These are phyloP conservation scores for Zaprionus africanus DNA, from an alignment of 1,140 invertebrate genomes.

Conservation along the genomic window DNA sequence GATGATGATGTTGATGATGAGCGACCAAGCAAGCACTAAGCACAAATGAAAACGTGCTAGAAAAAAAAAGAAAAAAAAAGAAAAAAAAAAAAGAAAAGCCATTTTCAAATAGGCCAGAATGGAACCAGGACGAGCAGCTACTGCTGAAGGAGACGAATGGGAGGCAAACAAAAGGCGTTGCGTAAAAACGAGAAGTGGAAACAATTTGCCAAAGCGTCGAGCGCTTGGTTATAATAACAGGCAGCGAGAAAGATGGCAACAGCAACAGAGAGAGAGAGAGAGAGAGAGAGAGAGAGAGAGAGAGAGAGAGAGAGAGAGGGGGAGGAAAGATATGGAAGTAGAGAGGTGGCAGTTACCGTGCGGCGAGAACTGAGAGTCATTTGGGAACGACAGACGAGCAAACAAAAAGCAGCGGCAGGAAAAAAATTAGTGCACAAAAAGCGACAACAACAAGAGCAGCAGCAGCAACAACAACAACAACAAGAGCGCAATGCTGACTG, in stretches of 20 bases:
- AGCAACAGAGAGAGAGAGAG: background rate
- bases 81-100: conserved; percentile 15
- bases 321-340: background rate
- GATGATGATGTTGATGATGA: conserved; percentile 19
- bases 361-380: conserved; percentile 31
- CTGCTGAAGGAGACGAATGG: background rate
- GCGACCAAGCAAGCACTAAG: conserved; percentile 19
- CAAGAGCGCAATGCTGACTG: conserved; percentile 43
- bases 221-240: conserved; percentile 79
- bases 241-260: background rate
- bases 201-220: conserved; percentile 76
- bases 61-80: background rate
- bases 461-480: conserved; percentile 41
- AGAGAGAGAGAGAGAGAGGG: background rate
- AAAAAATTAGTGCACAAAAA: conserved; percentile 77
- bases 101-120: conserved; percentile 33
- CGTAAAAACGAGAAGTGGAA: conserved; percentile 66
- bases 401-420: conserved; percentile 66
- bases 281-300: background rate
- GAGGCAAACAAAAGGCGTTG: conserved; percentile 55
- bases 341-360: conserved; percentile 4
- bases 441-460: conserved; percentile 47
- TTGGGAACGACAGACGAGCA: conserved; percentile 45
- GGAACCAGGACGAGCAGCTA: background rate
- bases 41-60: conserved; percentile 19